These are phyloP conservation scores for Heliothis virescens DNA, from an alignment of 1,140 invertebrate genomes.

Conservation along the genomic window DNA sequence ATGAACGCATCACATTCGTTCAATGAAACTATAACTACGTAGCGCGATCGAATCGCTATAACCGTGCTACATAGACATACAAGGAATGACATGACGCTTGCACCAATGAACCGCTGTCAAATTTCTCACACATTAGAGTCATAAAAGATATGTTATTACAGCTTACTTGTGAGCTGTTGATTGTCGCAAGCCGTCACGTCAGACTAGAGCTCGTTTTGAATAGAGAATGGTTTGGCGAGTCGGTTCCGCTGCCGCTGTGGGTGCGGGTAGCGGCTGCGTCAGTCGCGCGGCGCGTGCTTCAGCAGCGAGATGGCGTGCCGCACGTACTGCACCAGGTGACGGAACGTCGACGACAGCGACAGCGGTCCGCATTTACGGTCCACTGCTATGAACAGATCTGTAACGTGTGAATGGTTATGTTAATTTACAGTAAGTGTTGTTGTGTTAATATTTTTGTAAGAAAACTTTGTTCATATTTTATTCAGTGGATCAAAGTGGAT, in stretches of 20 bases:
- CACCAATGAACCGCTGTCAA: neutral
- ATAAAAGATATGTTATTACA: too few species aligned
- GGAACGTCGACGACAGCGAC: slow-evolving; percentile 90
- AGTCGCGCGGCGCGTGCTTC: slow-evolving; percentile 76
- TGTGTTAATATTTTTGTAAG: too few species aligned
- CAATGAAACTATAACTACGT: slow-evolving; percentile 28
- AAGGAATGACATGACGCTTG: neutral
- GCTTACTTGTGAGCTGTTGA: neutral
- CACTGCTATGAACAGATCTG: slow-evolving; percentile 92
- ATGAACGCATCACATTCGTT: neutral
- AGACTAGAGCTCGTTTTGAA: neutral
- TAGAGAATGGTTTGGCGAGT: neutral
- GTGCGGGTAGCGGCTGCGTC: slow-evolving; percentile 54
- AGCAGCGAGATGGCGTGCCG: slow-evolving; percentile 84
- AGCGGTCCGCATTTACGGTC: slow-evolving; percentile 91
- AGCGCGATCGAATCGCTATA: slow-evolving; percentile 13
- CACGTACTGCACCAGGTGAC: slow-evolving; percentile 91
- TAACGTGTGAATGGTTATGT: slow-evolving; percentile 47
- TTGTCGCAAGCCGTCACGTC: neutral
- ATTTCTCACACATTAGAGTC: neutral
- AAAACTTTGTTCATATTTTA: too few species aligned
- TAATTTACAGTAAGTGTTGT: too few species aligned
- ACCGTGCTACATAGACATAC: neutral
- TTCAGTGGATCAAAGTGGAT: too few species aligned
- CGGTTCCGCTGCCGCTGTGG: neutral